Percentiles rank a stretch among this genome's conserved stretches.
Evolutionary conservation across 2,888 invertebrate species (phyloP).

Genomic region (Teleiodes luculella): DNA sequence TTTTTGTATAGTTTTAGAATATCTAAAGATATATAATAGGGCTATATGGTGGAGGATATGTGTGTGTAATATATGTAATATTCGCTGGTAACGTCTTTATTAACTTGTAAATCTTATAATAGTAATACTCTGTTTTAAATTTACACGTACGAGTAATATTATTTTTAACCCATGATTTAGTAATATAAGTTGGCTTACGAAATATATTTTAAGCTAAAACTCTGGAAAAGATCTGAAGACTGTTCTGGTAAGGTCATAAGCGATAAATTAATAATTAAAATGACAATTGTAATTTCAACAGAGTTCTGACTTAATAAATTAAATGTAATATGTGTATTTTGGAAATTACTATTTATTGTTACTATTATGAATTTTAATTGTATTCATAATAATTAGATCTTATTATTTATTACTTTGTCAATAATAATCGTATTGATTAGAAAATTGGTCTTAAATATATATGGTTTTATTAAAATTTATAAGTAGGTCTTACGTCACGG

Average conservation of each 20-base stretch:
- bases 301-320: background rate
- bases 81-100: background rate
- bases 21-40: background rate
- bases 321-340: background rate
- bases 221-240: background rate
- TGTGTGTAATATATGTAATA: background rate
- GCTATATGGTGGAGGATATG: background rate
- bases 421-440: background rate
- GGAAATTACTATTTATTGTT: background rate
- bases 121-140: too few species aligned
- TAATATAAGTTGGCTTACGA: background rate
- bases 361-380: background rate
- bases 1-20: background rate
- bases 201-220: slow-evolving; percentile 3
- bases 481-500: background rate
- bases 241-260: too few species aligned
- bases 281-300: background rate
- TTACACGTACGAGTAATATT: too few species aligned
- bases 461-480: background rate
- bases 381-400: background rate
- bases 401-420: background rate
- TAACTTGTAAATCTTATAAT: background rate
- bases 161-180: too few species aligned
- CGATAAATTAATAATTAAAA: background rate
- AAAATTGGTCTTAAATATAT: background rate